Evolutionary conservation across 2,888 invertebrate species (phyloP).

Genomic region (Aethes cnicana): DNA sequence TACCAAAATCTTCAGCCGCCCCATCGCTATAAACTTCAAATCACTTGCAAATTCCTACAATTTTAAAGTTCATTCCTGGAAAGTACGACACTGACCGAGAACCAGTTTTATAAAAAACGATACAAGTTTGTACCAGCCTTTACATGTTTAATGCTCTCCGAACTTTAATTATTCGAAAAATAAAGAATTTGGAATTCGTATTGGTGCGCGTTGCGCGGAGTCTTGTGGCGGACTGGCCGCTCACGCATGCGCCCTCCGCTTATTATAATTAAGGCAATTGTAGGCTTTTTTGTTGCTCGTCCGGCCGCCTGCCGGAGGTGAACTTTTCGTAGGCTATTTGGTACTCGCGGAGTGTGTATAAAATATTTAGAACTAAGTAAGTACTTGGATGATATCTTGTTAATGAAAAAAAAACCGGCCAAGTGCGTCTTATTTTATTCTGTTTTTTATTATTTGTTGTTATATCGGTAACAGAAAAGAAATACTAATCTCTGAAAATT

Average conservation of each 20-base stretch:
- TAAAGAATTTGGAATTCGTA: conserved; percentile 37
- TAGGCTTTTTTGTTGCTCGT: conserved; percentile 66
- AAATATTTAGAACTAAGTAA: too few relatives aligned
- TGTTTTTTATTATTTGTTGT: too few relatives aligned
- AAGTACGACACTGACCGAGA: conserved; percentile 54
- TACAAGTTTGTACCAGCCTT: conserved; percentile 33
- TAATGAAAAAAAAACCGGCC: too few relatives aligned
- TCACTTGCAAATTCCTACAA: conserved; percentile 15
- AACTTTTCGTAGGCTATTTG: conserved; percentile 58
- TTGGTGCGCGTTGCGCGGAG: conserved; percentile 46
- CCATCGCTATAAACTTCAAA: conserved; percentile 41
- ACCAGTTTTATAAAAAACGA: conserved; percentile 44
- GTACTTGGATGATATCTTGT: neutral
- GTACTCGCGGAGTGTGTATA: too few relatives aligned
- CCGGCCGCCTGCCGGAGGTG: conserved; percentile 46
- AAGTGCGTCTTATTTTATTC: too few relatives aligned
- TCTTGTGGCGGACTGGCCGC: conserved; percentile 60
- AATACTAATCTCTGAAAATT: too few relatives aligned
- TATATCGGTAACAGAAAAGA: too few relatives aligned
- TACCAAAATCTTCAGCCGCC: conserved; percentile 48
- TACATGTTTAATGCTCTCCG: conserved; percentile 39
- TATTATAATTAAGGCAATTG: conserved; percentile 76
- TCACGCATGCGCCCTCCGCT: conserved; percentile 59
- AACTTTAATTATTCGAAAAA: conserved; percentile 6
- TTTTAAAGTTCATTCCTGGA: conserved; percentile 53